A percentile compares a stretch with the other conserved stretches of the same genome.
Conservation (phyloP, 2,888 invertebrate genomes). For the Sabatieria punctata region DNA sequence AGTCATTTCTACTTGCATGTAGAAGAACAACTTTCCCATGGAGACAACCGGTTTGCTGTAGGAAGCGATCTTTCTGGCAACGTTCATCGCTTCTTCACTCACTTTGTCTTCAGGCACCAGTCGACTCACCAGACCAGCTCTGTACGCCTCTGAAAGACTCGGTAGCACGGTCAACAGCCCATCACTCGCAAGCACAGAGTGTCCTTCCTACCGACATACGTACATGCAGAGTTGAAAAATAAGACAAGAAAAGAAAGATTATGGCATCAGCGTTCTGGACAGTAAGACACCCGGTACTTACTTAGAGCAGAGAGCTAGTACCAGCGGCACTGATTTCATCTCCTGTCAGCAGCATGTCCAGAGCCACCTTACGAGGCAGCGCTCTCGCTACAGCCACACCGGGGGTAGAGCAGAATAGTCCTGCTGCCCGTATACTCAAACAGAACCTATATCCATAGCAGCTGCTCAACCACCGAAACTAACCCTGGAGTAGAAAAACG, state of each 20-base stretch:
- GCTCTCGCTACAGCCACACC: slow-evolving; percentile 68
- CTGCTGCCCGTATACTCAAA: slow-evolving; percentile 58
- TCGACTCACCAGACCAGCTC: slow-evolving; percentile 59
- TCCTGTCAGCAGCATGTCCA: slow-evolving; percentile 86
- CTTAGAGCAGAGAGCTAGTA: slow-evolving; percentile 19
- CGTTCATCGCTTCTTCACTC: slow-evolving; percentile 38
- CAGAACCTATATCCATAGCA: neutral
- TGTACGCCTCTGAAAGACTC: slow-evolving; percentile 48
- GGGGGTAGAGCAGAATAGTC: slow-evolving; percentile 90
- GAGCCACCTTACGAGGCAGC: slow-evolving; percentile 59
- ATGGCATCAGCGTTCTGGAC: too few species aligned
- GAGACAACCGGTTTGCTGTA: slow-evolving; percentile 66
- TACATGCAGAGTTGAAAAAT: slow-evolving; percentile 2
- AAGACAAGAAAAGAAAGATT: neutral
- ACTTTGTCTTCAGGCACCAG: slow-evolving; percentile 39
- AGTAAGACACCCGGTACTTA: neutral
- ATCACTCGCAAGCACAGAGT: too few species aligned
- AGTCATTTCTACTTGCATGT: slow-evolving; percentile 58
- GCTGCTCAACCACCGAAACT: slow-evolving; percentile 9
- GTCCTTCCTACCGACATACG: too few species aligned
- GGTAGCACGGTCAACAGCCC: neutral
- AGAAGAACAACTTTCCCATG: slow-evolving; percentile 73
- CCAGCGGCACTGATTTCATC: slow-evolving; percentile 53
- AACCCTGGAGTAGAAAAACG: slow-evolving; percentile 83
- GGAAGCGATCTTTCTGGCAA: slow-evolving; percentile 51